Conservation (phyloP, 2,113 vertebrate genomes). For the Eclectus roratus region DNA sequence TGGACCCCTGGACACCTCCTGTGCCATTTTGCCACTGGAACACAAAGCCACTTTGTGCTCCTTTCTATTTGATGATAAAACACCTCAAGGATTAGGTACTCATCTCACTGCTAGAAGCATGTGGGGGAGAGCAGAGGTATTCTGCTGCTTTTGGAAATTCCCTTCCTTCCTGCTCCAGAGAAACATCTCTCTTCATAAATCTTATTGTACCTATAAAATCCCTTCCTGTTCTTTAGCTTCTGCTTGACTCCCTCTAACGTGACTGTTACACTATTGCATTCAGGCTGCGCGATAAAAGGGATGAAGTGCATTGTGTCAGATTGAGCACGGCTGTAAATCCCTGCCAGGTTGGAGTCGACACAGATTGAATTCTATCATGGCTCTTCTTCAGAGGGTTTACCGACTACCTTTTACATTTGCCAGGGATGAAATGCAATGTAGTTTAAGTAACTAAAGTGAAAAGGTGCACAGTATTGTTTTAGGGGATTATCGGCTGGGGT, state of each 20-base stretch:
- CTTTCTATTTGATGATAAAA: neutral
- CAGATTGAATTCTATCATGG: conserved; percentile 43
- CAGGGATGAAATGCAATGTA: conserved; percentile 15
- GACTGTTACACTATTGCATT: neutral
- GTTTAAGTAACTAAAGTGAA: conserved; percentile 5
- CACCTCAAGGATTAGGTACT: neutral
- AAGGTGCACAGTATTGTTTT: neutral
- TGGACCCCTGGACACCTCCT: neutral
- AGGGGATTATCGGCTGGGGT: neutral
- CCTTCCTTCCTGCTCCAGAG: neutral
- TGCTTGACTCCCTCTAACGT: neutral
- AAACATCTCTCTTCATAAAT: neutral
- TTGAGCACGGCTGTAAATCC: neutral
- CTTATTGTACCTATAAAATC: conserved; percentile 24
- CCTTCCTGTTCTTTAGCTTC: neutral
- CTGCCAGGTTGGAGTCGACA: neutral
- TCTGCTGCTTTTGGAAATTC: conserved; percentile 13
- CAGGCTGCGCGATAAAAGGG: conserved; percentile 18
- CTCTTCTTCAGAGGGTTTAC: neutral
- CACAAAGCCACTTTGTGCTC: neutral
- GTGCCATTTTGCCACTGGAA: neutral
- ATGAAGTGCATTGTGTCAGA: neutral
- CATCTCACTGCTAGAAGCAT: neutral
- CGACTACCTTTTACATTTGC: neutral
- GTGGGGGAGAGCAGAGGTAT: neutral